These are phyloP conservation scores for Lepeophtheirus salmonis DNA, from an alignment of 1,140 invertebrate species.

Conservation along the genomic window DNA sequence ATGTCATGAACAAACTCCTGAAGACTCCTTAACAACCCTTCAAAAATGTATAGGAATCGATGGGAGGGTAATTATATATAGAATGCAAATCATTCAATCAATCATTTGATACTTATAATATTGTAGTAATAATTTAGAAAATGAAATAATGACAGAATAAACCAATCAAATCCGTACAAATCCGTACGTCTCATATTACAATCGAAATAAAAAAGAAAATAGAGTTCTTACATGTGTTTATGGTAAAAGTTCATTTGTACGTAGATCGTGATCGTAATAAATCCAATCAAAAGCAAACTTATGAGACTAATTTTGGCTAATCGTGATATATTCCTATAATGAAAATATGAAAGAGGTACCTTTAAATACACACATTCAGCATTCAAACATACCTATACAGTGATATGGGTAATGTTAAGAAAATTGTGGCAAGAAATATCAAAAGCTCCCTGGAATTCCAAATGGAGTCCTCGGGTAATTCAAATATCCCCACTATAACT, in stretches of 20 bases:
- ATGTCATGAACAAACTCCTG: too few relatives aligned
- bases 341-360: neutral
- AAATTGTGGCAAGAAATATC: constrained; percentile 49
- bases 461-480: constrained; percentile 29
- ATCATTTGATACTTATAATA: neutral
- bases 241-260: constrained; percentile 34
- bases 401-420: constrained; percentile 59
- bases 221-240: neutral
- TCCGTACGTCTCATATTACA: too few relatives aligned
- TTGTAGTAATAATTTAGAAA: too few relatives aligned
- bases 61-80: too few relatives aligned
- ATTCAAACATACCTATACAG: constrained; percentile 37
- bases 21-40: too few relatives aligned
- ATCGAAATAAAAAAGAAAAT: too few relatives aligned
- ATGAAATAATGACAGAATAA: too few relatives aligned
- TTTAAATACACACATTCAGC: neutral
- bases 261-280: constrained; percentile 51
- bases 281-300: constrained; percentile 51
- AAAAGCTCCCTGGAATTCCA: constrained; percentile 44
- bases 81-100: too few relatives aligned
- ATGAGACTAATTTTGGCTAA: constrained; percentile 57
- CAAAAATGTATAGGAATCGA: too few relatives aligned
- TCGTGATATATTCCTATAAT: constrained; percentile 42
- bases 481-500: constrained; percentile 42
- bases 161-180: too few relatives aligned